Percentiles rank a stretch among this genome's conserved stretches.
These are phyloP conservation scores for zebrafish (Danio rerio) DNA, from an alignment of 2,113 vertebrate genomes.

Conservation along the genomic window DNA sequence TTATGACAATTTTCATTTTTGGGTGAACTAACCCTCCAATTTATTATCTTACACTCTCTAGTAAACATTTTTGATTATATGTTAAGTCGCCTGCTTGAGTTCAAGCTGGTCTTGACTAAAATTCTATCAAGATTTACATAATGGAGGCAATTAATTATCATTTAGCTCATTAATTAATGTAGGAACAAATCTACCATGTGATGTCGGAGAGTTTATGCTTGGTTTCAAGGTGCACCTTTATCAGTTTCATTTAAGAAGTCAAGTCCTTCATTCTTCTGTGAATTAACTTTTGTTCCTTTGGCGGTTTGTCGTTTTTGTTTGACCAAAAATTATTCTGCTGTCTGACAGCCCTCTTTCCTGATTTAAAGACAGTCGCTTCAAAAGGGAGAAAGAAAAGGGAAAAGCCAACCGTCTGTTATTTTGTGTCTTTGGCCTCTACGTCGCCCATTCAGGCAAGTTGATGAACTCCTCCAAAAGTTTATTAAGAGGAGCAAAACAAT, in stretches of 20 bases:
- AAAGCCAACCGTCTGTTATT: conserved; percentile 79
- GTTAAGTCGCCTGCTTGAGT: neutral
- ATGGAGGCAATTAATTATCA: conserved; percentile 8
- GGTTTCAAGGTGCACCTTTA: conserved; percentile 37
- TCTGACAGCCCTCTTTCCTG: conserved; percentile 55
- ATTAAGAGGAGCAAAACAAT: conserved; percentile 94
- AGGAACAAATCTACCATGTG: conserved; percentile 31
- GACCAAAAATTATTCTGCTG: conserved; percentile 64
- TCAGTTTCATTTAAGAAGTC: conserved; percentile 45
- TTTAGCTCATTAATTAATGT: conserved; percentile 30
- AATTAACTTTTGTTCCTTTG: conserved; percentile 52
- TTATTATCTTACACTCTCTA: neutral
- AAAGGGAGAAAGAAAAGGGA: conserved; percentile 61
- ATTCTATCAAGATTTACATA: conserved; percentile 19
- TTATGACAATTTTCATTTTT: no score
- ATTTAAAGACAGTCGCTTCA: conserved; percentile 59
- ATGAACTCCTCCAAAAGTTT: conserved; percentile 99
- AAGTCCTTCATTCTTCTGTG: conserved; percentile 48
- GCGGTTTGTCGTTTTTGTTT: conserved; percentile 54
- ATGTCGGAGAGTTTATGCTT: conserved; percentile 14
- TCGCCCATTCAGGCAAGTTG: conserved; percentile 89
- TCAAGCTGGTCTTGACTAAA: conserved; percentile 15
- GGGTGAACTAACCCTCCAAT: no score
- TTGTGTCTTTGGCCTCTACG: conserved; percentile 82
- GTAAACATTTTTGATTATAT: neutral